A percentile compares a stretch with the other conserved stretches of the same genome.
Conservation (phyloP, 2,888 invertebrate species). For the Erebia ligea region DNA sequence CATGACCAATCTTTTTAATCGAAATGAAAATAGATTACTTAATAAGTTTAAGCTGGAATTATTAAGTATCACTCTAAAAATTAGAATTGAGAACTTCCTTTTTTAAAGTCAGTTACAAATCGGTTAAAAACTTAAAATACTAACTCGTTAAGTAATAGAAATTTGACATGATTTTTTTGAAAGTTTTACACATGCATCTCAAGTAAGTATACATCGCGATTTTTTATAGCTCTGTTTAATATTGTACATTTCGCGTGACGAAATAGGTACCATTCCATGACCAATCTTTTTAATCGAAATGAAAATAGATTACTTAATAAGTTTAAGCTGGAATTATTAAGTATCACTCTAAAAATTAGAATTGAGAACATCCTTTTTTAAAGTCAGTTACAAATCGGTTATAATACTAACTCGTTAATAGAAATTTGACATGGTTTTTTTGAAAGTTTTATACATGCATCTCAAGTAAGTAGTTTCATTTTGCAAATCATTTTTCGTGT, state of each 20-base stretch:
- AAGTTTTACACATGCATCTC: too few relatives aligned
- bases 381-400: not conserved
- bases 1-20: too few relatives aligned
- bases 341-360: not conserved
- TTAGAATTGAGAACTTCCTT: not conserved
- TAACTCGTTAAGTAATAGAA: not conserved
- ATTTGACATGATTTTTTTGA: conserved; percentile 10
- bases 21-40: too few relatives aligned
- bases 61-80: not conserved
- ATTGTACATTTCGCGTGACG: too few relatives aligned
- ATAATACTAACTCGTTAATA: not conserved
- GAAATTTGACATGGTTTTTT: conserved; percentile 12
- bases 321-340: too few relatives aligned
- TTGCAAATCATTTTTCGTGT: conserved; percentile 10
- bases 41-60: too few relatives aligned
- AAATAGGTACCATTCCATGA: too few relatives aligned
- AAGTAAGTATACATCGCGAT: not conserved
- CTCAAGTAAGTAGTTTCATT: not conserved
- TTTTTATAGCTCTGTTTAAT: too few relatives aligned
- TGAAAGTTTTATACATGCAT: not conserved
- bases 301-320: too few relatives aligned
- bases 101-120: not conserved
- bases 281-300: too few relatives aligned
- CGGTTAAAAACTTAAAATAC: not conserved
- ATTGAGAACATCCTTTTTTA: not conserved